A percentile compares a stretch with the other conserved stretches of the same genome.
These are phyloP conservation scores for Synaphobranchus kaupii DNA, from an alignment of 2,797 vertebrate species.

Conservation along the genomic window DNA sequence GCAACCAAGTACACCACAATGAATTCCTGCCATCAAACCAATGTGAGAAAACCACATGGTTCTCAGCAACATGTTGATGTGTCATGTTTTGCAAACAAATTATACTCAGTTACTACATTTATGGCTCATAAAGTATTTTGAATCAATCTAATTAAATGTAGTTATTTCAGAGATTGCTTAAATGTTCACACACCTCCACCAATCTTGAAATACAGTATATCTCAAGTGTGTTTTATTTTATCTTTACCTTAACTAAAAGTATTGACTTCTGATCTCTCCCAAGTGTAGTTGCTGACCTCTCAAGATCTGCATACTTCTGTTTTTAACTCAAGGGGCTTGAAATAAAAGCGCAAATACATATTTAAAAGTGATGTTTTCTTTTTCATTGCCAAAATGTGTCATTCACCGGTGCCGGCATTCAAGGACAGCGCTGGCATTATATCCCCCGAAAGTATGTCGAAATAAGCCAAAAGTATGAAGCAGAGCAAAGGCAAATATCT, in stretches of 20 bases:
- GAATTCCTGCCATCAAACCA: background rate
- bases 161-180: too few relatives aligned
- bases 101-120: background rate
- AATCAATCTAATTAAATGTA: background rate
- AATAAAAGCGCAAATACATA: background rate
- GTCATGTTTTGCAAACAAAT: background rate
- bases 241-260: too few relatives aligned
- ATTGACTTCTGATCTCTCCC: too few relatives aligned
- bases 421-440: background rate
- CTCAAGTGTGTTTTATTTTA: too few relatives aligned
- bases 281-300: too few relatives aligned
- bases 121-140: background rate
- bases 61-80: background rate
- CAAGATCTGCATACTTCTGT: background rate
- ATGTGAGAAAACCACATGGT: background rate
- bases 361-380: background rate
- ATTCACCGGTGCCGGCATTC: background rate
- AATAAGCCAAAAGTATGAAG: background rate
- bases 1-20: background rate
- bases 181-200: background rate
- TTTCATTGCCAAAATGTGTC: slow-evolving; percentile 6
- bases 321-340: background rate
- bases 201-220: background rate
- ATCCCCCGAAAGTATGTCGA: slow-evolving; percentile 13
- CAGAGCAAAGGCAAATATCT: slow-evolving; percentile 35